These are phyloP conservation scores for Lasiommata megera DNA, from an alignment of 2,888 invertebrate species.

Conservation along the genomic window DNA sequence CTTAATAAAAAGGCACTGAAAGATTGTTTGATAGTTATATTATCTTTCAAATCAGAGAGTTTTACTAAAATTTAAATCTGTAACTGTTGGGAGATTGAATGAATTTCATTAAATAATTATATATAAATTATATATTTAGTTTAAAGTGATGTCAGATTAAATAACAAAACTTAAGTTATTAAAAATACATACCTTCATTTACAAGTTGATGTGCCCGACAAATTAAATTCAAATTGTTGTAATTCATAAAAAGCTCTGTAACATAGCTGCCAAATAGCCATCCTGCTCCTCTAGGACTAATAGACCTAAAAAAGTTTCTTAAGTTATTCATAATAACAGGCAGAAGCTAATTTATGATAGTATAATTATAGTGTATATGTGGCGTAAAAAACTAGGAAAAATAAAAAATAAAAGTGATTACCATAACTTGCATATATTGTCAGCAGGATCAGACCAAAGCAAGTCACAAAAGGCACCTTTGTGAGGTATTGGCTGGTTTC, in stretches of 20 bases:
- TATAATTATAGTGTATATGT: no score
- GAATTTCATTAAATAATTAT: no score
- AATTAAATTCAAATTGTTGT: constrained; percentile 95
- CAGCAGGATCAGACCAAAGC: constrained; percentile 99
- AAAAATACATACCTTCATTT: constrained; percentile 89
- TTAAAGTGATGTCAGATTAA: no score
- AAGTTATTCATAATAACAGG: no score
- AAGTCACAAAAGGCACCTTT: constrained; percentile 99
- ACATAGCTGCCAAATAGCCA: constrained; percentile 98
- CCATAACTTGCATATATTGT: constrained; percentile 91
- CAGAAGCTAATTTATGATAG: no score
- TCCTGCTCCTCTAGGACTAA: constrained; percentile 98
- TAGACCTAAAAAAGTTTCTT: constrained; percentile 84
- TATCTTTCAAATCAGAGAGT: no score
- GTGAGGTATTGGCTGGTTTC: constrained; percentile 98
- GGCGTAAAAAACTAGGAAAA: no score
- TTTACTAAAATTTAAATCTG: no score
- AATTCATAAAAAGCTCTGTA: constrained; percentile 96
- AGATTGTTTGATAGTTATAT: no score
- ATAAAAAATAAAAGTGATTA: constrained; percentile 48
- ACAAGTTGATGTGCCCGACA: constrained; percentile 99
- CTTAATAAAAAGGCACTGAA: no score
- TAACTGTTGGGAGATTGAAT: no score
- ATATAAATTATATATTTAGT: background rate
- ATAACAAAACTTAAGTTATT: no score